Conservation (phyloP, 2,888 invertebrate species). For the Rhagonycha fulva region DNA sequence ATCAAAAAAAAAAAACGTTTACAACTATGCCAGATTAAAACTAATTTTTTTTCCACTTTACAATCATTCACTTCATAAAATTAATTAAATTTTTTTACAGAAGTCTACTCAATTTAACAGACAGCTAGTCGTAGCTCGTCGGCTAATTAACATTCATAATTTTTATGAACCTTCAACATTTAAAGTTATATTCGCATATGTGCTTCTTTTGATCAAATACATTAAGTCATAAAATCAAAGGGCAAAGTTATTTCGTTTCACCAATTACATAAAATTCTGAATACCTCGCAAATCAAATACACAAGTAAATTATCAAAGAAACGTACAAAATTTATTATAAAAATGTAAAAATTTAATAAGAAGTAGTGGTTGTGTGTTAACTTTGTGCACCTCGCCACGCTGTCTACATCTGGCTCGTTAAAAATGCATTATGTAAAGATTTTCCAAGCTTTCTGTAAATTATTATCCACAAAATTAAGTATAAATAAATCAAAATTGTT, state of each 20-base stretch:
- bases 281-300: not conserved
- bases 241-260: not conserved
- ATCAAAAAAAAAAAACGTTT: not conserved
- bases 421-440: constrained; percentile 5
- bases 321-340: not conserved
- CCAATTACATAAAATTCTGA: not conserved
- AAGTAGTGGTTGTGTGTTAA: not conserved
- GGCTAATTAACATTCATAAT: not conserved
- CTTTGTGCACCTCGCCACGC: constrained; percentile 4
- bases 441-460: not conserved
- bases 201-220: not conserved
- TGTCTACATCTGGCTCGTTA: constrained; percentile 8
- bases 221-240: not conserved
- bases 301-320: not conserved
- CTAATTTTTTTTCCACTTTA: not conserved
- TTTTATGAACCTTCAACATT: not conserved
- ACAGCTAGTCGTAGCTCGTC: not conserved
- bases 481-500: not conserved
- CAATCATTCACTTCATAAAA: not conserved
- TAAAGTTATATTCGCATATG: not conserved
- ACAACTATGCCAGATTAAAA: not conserved
- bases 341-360: not conserved
- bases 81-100: not conserved
- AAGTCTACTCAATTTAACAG: not conserved
- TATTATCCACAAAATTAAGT: not conserved